Percentiles rank a stretch among this genome's conserved stretches.
Conservation (phyloP, 2,113 vertebrate genomes). For the Petaurus breviceps region DNA sequence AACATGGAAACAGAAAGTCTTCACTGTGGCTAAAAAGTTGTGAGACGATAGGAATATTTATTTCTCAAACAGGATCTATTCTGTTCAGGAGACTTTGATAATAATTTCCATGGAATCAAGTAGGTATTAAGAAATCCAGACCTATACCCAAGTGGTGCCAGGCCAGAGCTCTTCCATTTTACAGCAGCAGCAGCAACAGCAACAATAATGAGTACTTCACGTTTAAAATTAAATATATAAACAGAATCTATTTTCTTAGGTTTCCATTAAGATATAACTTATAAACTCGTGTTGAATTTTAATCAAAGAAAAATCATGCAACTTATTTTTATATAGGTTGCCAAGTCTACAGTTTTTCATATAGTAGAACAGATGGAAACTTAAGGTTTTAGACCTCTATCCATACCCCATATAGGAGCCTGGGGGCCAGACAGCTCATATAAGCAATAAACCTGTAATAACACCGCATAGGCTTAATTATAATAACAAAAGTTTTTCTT, state of each 20-base stretch:
- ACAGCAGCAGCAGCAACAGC: neutral
- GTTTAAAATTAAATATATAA: neutral
- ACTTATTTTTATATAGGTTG: slow-evolving; percentile 18
- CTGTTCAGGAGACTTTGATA: neutral
- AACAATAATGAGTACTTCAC: neutral
- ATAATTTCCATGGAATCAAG: neutral
- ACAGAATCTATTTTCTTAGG: neutral
- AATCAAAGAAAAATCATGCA: slow-evolving; percentile 11
- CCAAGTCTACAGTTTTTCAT: neutral
- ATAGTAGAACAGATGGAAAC: neutral
- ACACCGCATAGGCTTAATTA: neutral
- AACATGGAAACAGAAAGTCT: neutral
- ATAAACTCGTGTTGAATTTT: slow-evolving; percentile 23
- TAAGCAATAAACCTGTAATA: slow-evolving; percentile 9
- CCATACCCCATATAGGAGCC: neutral
- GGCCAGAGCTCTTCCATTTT: neutral
- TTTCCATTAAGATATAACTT: slow-evolving; percentile 27
- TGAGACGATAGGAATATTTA: neutral
- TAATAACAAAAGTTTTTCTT: slow-evolving; percentile 1
- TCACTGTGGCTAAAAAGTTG: neutral
- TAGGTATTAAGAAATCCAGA: neutral
- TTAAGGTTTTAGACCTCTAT: neutral
- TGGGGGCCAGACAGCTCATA: slow-evolving; percentile 1
- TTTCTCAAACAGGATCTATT: neutral
- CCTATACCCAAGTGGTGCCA: neutral